Percentiles rank a stretch among this genome's conserved stretches.
These are phyloP conservation scores for Cheilosia soror DNA, from an alignment of 2,888 invertebrate genomes.

Conservation along the genomic window DNA sequence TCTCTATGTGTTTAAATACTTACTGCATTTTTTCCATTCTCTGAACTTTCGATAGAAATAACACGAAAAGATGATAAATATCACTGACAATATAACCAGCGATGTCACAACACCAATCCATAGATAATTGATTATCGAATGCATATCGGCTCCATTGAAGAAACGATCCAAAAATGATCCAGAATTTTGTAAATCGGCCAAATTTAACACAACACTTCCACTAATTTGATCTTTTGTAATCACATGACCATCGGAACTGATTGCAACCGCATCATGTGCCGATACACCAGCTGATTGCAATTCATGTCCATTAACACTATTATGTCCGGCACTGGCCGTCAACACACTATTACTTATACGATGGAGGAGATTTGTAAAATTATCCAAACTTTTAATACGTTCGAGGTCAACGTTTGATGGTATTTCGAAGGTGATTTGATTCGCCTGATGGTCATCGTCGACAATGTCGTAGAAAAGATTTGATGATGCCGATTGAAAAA, in stretches of 20 bases:
- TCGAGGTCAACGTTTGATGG: slow-evolving; percentile 82
- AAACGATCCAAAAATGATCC: slow-evolving; percentile 78
- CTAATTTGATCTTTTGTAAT: slow-evolving; percentile 82
- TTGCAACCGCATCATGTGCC: slow-evolving; percentile 57
- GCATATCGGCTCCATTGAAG: slow-evolving; percentile 82
- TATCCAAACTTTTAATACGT: slow-evolving; percentile 82
- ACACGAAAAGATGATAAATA: slow-evolving; percentile 83
- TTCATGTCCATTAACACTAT: slow-evolving; percentile 53
- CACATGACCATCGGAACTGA: slow-evolving; percentile 77
- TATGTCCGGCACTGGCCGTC: slow-evolving; percentile 62
- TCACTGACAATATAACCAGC: slow-evolving; percentile 81
- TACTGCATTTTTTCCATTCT: slow-evolving; percentile 84
- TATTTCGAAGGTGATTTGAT: slow-evolving; percentile 83
- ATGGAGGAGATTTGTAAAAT: slow-evolving; percentile 81
- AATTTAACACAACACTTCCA: slow-evolving; percentile 81
- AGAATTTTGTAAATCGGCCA: slow-evolving; percentile 80
- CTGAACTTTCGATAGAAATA: slow-evolving; percentile 83
- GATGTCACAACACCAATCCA: slow-evolving; percentile 83
- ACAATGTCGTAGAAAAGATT: slow-evolving; percentile 74
- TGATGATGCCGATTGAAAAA: slow-evolving; percentile 58
- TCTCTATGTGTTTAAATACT: slow-evolving; percentile 76
- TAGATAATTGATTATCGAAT: slow-evolving; percentile 82
- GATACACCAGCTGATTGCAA: slow-evolving; percentile 5
- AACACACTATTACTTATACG: slow-evolving; percentile 79
- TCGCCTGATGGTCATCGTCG: slow-evolving; percentile 80